These are phyloP conservation scores for Drosophila conformis DNA, from an alignment of 2,888 invertebrate species.

Conservation along the genomic window DNA sequence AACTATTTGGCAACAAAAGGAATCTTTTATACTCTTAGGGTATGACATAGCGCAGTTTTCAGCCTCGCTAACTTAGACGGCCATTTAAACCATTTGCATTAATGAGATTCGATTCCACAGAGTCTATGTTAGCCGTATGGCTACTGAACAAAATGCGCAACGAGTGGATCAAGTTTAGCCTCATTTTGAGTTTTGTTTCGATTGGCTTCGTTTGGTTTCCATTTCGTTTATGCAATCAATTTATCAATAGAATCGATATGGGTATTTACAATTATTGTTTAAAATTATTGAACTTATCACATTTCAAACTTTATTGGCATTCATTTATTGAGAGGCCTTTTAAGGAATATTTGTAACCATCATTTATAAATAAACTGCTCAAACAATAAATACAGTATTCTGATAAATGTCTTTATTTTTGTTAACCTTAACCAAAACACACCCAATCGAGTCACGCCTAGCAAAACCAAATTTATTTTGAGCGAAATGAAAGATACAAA, in stretches of 20 bases:
- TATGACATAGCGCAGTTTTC: slow-evolving; percentile 51
- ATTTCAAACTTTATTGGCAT: slow-evolving; percentile 39
- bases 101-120: slow-evolving; percentile 50
- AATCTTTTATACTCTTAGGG: slow-evolving; percentile 16
- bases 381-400: background rate
- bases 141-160: slow-evolving; percentile 41
- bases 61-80: slow-evolving; percentile 30
- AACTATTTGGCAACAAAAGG: slow-evolving; percentile 44
- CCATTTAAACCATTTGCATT: slow-evolving; percentile 69
- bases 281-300: slow-evolving; percentile 52
- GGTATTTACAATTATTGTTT: slow-evolving; percentile 4
- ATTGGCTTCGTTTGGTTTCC: slow-evolving; percentile 30
- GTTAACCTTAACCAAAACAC: slow-evolving; percentile 39
- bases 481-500: slow-evolving; percentile 15
- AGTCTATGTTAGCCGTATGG: slow-evolving; percentile 29
- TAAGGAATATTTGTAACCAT: slow-evolving; percentile 13
- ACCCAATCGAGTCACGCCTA: slow-evolving; percentile 33
- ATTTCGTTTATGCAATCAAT: slow-evolving; percentile 28
- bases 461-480: slow-evolving; percentile 8
- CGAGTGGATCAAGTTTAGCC: slow-evolving; percentile 12
- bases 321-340: slow-evolving; percentile 31
- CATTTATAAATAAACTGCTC: slow-evolving; percentile 15
- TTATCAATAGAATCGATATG: slow-evolving; percentile 15
- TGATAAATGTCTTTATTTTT: background rate
- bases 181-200: slow-evolving; percentile 1